Conservation (phyloP, 2,113 vertebrate genomes). For the Fukomys damarensis region DNA sequence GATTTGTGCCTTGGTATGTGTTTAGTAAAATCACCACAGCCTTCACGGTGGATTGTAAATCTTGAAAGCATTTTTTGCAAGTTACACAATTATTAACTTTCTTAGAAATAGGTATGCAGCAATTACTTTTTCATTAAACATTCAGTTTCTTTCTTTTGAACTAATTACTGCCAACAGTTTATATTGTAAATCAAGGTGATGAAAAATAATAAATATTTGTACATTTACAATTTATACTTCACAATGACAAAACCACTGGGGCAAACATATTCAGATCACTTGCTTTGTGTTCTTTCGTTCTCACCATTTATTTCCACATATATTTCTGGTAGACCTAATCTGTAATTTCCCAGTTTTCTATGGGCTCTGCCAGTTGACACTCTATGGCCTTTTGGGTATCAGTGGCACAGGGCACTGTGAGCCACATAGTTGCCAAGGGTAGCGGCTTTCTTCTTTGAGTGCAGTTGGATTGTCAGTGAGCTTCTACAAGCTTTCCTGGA, state of each 20-base stretch:
- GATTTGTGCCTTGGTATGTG: not conserved
- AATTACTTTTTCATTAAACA: constrained; percentile 39
- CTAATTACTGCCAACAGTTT: not conserved
- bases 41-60: not conserved
- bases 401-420: not conserved
- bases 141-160: not conserved
- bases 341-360: not conserved
- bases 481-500: not conserved
- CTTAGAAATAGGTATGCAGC: not conserved
- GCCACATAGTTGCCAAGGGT: not conserved
- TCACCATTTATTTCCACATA: not conserved
- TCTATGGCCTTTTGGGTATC: not conserved
- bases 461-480: not conserved
- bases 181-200: not conserved
- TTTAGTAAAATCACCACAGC: not conserved
- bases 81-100: not conserved
- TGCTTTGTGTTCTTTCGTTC: accelerated
- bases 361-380: not conserved
- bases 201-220: not conserved
- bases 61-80: not conserved
- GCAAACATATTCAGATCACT: not conserved
- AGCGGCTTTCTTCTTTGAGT: not conserved
- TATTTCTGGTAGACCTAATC: not conserved
- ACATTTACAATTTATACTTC: not conserved
- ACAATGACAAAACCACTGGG: not conserved